Conservation (phyloP, 2,888 invertebrate genomes). For the Drosophila phalerata region DNA sequence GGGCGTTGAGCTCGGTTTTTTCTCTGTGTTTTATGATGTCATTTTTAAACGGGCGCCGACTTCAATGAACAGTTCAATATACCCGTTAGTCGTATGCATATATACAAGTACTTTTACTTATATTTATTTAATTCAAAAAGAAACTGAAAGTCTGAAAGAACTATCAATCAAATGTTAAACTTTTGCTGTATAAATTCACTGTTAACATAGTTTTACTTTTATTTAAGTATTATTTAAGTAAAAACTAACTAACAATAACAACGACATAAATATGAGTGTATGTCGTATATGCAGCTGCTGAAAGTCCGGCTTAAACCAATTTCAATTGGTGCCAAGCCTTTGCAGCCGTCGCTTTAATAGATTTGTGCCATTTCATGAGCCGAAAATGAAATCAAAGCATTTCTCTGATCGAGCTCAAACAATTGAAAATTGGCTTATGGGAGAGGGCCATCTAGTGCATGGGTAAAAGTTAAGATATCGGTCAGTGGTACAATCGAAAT, state of each 20-base stretch:
- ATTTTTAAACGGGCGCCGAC: conserved; percentile 46
- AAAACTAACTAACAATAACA: conserved; percentile 3
- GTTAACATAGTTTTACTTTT: conserved; percentile 2
- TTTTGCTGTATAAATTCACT: background rate
- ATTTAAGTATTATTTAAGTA: background rate
- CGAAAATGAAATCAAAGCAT: conserved; percentile 66
- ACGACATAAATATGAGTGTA: background rate
- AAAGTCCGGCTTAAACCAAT: conserved; percentile 54
- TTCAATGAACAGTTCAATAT: conserved; percentile 52
- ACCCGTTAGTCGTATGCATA: conserved; percentile 38
- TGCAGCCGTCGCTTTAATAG: conserved; percentile 53
- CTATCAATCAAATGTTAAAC: background rate
- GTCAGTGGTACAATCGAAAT: conserved; percentile 72
- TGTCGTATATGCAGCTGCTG: conserved; percentile 21
- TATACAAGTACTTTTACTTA: background rate
- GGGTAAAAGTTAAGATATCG: conserved; percentile 80
- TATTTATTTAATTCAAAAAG: conserved; percentile 22
- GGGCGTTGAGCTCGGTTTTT: conserved; percentile 27
- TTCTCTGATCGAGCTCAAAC: conserved; percentile 55
- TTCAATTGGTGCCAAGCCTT: conserved; percentile 60
- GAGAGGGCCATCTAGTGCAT: conserved; percentile 7
- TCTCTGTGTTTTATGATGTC: conserved; percentile 54
- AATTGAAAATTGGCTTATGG: conserved; percentile 56
- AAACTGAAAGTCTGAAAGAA: conserved; percentile 50
- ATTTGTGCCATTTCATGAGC: conserved; percentile 69